Percentiles rank a stretch among this genome's conserved stretches.
Conservation (phyloP, 1,140 invertebrate genomes). For the Arion vulgaris region DNA sequence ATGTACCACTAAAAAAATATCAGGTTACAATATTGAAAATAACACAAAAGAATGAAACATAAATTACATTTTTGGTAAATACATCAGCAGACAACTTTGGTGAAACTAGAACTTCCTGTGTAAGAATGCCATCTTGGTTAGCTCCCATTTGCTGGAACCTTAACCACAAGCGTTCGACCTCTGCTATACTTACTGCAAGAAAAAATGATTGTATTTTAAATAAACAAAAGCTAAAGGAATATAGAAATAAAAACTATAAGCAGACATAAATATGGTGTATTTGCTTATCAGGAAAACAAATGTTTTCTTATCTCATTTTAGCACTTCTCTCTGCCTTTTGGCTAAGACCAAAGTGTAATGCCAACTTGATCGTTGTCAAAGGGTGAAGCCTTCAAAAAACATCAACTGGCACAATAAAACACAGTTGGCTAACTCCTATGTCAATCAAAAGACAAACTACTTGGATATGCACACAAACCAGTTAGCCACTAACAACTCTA, state of each 20-base stretch:
- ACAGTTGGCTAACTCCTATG: no score
- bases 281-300: neutral
- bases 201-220: neutral
- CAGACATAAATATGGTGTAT: neutral
- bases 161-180: conserved; percentile 69
- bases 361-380: no score
- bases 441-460: no score
- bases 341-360: no score
- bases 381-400: no score
- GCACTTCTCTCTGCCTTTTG: no score
- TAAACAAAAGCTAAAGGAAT: no score
- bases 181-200: conserved; percentile 67
- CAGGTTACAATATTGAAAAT: no score
- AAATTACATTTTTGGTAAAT: conserved; percentile 63
- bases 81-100: conserved; percentile 55
- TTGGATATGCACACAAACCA: no score
- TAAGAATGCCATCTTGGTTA: conserved; percentile 57
- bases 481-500: no score
- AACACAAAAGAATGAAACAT: neutral
- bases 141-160: conserved; percentile 68
- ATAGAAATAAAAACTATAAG: conserved; percentile 8
- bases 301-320: neutral
- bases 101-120: conserved; percentile 46
- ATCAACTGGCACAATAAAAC: no score
- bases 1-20: no score